These are phyloP conservation scores for Dinoponera quadriceps DNA, from an alignment of 1,140 invertebrate genomes.

Conservation along the genomic window DNA sequence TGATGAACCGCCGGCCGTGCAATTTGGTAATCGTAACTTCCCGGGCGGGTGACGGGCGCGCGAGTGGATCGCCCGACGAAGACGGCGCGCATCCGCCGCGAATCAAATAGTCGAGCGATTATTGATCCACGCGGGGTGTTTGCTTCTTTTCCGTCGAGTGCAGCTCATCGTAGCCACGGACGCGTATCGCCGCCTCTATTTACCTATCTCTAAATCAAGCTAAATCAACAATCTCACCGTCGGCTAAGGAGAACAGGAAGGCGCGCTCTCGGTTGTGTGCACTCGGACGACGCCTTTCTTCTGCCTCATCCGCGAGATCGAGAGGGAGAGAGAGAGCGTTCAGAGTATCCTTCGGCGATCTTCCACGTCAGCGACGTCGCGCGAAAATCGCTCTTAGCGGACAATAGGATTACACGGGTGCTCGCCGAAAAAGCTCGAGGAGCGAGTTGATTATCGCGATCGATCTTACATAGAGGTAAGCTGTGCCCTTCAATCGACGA, in stretches of 20 bases:
- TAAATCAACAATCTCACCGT: constrained; percentile 8
- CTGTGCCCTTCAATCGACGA: constrained; percentile 49
- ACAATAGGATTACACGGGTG: not conserved
- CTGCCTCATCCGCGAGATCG: too few species aligned
- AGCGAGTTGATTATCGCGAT: constrained; percentile 23
- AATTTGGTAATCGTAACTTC: constrained; percentile 40
- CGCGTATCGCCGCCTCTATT: constrained; percentile 40
- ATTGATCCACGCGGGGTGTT: constrained; percentile 18
- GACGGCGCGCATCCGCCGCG: not conserved
- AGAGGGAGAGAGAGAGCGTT: constrained; percentile 13
- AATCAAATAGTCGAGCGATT: constrained; percentile 35
- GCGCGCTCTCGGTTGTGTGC: too few species aligned
- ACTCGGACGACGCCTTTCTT: too few species aligned
- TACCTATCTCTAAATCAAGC: constrained; percentile 63
- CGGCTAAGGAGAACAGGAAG: too few species aligned
- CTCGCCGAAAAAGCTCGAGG: not conserved
- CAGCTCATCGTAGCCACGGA: not conserved
- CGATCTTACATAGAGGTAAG: constrained; percentile 32
- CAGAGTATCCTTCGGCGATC: too few species aligned
- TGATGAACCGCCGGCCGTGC: constrained; percentile 9
- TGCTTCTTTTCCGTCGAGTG: not conserved
- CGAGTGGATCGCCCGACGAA: constrained; percentile 22
- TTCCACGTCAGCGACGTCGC: not conserved
- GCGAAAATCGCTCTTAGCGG: not conserved
- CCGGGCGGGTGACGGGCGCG: not conserved